Evolutionary conservation across 2,797 vertebrate species (phyloP), one percentile per base, ranked within the genome.

Genomic region (Leptoclinus maculatus): DNA sequence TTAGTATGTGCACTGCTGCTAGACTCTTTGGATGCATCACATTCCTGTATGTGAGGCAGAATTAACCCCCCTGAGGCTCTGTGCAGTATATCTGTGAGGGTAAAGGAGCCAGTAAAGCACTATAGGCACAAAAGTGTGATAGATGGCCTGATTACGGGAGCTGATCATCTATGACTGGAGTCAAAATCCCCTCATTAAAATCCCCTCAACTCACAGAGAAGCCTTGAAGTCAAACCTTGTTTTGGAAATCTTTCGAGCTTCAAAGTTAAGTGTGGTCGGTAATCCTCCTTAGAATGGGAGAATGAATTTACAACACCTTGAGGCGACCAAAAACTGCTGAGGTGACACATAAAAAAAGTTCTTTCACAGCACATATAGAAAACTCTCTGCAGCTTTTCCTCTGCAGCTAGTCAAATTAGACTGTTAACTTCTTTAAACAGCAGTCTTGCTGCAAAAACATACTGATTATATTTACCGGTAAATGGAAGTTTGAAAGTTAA

Each of bases 141-240:
- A 64, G 62, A 73, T 58, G 60, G 34, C 54, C 58, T 69, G 85
- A 77, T 80, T 84, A 81, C 5, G 13, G n/a, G 25, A 82, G 64
- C 67, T 29, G 65, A 69, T 75, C 79, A 66, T 83, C 71, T 77
- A 71, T 53, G 77, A 76, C 73, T 83, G 2, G 1, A 82, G 87
- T 87, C 74, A 88, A 90, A 93, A 90, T 84, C 85, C 78, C 84
- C 86, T 92, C 89, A 89, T 92, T 91, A 89, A 88, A 90, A 85
- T 41, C 63, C 63, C 70, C 75, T 87, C 68, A 78, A 78, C 75
- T 78, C 75, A 62, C 60, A 71, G 51, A 85, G 72, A 80, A 84
- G 82, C 80, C 89, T 84, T 74, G 71, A 88, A 89, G 87, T 91
- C 82, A 83, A 80, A 83, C 47, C 19, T 1, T 91, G 83, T 92